Evolutionary conservation across 2,113 vertebrate species (phyloP), one percentile per base, ranked within the genome.

Genomic region (Campylomormyrus numenius): DNA sequence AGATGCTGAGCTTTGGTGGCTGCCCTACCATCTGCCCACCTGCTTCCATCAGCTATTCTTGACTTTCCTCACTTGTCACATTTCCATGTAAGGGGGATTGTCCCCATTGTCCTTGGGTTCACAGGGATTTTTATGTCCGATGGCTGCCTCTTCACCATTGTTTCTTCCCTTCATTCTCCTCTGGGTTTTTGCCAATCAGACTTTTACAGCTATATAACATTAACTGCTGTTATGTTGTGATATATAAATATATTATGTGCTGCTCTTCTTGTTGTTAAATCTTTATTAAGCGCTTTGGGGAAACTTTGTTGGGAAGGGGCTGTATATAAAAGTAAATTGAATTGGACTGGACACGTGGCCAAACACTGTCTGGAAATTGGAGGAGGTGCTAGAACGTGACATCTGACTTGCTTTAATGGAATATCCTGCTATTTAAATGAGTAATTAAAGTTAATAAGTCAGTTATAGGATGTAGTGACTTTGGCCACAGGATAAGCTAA

Each of bases 361-460:
- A 80, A 80, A 80, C 1, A 1, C 35, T 39, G 35, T 19, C 74
- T 80, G 74, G n/a, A 77, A 77, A 77, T 42, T 35, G 11, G 74
- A 35, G 15, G 35, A 35, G 15, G 35, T 80, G 35, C 15, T 42
- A 19, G 15, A 80, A 80, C 35, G 10, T 31, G 70, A 39, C 35
- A 39, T 15, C 70, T 35, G 70, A 77, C 74, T 19, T 42, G 35
- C 74, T 80, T 35, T 42, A 80, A 80, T 80, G 35, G 35, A 80
- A 80, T 42, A 80, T 80, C 74, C 74, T 80, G 74, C 74, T 80
- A 17, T 80, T 39, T 91, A 88, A 90, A 70, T 70, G 62, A 70
- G 62, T 80, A 80, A 77, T 77, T 77, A 77, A 80, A 42, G 35
- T 80, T 15, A 80, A 80, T 35, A 80, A 42, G 31, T 80, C 35